Evolutionary conservation across 1,140 invertebrate genomes (phyloP), one percentile per base, ranked within the genome.

Genomic region (Nasonia vitripennis): DNA sequence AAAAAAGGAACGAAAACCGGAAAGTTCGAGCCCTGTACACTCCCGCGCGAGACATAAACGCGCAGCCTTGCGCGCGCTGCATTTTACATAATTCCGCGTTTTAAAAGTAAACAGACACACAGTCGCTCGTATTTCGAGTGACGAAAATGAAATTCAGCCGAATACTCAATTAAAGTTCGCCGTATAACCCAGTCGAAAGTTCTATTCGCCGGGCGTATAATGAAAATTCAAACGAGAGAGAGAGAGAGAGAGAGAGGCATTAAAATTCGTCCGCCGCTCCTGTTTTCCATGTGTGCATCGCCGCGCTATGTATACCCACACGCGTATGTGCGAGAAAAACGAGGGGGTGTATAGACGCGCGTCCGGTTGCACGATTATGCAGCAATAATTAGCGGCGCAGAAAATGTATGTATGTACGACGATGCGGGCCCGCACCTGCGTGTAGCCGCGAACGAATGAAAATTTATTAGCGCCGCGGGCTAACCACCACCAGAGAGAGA

Each of bases 121-220:
- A 62, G 20, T 5, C 55, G 55, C 48, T 48, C 45, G 31, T 78
- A 51, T 55, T 55, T 78, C 75, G 45, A 55, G 75, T 27, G 78
- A 67, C 55, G 78, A 79, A 79, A 79, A 79, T 79, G 78, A 79
- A 79, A 79, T 79, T 62, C 78, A 67, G 78, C 31, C 37, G 78
- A 81, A 81, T 81, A 81, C 62, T 45, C 78, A 48, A 81, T 81
- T 81, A 45, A 81, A 70, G 78, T 81, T 37, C 11, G 23, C 20
- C 41, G 41, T 51, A 37, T 37, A 62, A n/a, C 55, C 20, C 17
- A 23, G 73, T 41, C 73, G 5, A 81, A 70, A 81, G 34, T 71
- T 67, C 78, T 79, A 79, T 70, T 23, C 31, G 62, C 37, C n/a
- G 37, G 67, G 67, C 23, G 14, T 48, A 70, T 81, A 81, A 81